These are phyloP conservation scores for Pygathrix nemaeus DNA, from an alignment of 2,113 vertebrate species.

Conservation along the genomic window DNA sequence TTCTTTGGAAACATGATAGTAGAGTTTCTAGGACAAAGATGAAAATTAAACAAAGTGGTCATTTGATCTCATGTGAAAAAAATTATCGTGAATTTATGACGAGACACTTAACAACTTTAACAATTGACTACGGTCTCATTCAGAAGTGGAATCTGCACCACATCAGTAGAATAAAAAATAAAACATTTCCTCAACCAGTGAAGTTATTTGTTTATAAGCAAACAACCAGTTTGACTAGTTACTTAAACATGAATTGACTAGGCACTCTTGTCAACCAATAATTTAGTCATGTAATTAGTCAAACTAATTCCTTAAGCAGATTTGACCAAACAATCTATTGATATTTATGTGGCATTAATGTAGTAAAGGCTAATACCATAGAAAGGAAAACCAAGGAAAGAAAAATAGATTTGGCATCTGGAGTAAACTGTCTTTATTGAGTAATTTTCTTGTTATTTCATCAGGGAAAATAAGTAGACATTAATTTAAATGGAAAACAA, in stretches of 20 bases:
- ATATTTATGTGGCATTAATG: background rate
- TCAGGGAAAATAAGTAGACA: background rate
- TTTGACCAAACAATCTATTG: conserved; percentile 30
- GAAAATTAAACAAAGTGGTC: background rate
- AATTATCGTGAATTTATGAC: background rate
- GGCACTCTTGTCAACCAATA: background rate
- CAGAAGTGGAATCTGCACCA: background rate
- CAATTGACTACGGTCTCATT: background rate
- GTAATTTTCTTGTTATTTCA: background rate
- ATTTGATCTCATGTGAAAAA: conserved; percentile 9
- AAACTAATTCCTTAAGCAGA: background rate
- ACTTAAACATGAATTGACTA: background rate
- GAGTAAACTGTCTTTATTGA: background rate
- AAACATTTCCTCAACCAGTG: background rate
- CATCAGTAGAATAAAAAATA: background rate
- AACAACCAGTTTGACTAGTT: background rate
- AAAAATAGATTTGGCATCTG: background rate
- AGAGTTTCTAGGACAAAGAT: background rate
- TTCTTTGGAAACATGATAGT: conserved; percentile 27
- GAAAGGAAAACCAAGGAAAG: background rate
- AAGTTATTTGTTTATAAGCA: conserved; percentile 27
- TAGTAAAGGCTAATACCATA: background rate
- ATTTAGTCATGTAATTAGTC: background rate
- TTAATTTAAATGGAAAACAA: background rate
- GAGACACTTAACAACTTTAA: background rate